Percentiles rank a stretch among this genome's conserved stretches.
These are phyloP conservation scores for Crematogaster levior DNA, from an alignment of 2,888 invertebrate species.

Conservation along the genomic window DNA sequence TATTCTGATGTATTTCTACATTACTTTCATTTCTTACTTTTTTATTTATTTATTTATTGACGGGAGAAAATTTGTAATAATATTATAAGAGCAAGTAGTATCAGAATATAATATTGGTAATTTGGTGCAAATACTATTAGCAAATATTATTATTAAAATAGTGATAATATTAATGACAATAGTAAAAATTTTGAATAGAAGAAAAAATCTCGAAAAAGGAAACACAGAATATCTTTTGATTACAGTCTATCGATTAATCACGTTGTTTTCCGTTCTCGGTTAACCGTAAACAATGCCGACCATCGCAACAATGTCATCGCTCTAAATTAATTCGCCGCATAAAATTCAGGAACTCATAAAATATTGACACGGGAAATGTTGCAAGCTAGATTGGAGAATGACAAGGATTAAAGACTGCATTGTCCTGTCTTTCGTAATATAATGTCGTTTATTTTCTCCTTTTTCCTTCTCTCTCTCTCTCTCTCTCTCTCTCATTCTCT, in stretches of 20 bases:
- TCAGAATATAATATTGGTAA: not conserved
- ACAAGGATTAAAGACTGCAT: conserved; percentile 36
- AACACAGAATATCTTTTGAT: not conserved
- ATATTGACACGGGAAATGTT: conserved; percentile 27
- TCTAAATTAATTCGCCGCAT: conserved; percentile 36
- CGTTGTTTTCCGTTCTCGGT: conserved; percentile 16
- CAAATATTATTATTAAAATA: not conserved
- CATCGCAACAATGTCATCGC: conserved; percentile 1
- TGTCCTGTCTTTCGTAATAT: conserved; percentile 25
- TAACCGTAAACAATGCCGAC: conserved; percentile 34
- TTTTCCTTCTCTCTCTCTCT: not conserved
- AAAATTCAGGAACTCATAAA: conserved; percentile 27
- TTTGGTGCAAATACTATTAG: not conserved
- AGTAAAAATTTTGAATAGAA: not conserved
- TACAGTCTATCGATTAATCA: conserved; percentile 38
- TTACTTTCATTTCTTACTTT: not conserved
- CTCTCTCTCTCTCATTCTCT: not conserved
- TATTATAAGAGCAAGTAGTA: not conserved
- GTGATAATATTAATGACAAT: not conserved
- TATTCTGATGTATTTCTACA: not conserved
- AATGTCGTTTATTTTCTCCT: conserved; percentile 37
- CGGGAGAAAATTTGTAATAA: not conserved
- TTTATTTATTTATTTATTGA: conserved; percentile 14
- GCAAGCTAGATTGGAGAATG: not conserved
- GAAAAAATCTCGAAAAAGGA: not conserved